phyloP scores from a whole-genome alignment of 2,113 vertebrate genomes.

The Phrynosoma blainvillii region DNA sequence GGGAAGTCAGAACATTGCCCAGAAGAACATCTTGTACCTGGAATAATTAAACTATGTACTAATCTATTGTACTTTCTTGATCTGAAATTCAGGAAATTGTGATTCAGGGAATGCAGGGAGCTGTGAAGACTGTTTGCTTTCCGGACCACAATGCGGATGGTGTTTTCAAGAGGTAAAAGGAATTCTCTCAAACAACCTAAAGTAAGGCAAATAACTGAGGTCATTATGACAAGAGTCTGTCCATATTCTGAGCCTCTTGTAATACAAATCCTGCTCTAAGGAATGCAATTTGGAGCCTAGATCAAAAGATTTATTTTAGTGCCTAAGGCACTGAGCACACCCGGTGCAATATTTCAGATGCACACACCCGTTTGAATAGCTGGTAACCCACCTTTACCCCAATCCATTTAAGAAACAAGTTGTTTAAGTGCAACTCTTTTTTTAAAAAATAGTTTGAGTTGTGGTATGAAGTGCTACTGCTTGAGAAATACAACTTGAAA shows the following conservation, averaged over 20 bases:
- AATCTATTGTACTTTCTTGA: conserved; percentile 60
- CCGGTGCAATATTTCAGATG: neutral
- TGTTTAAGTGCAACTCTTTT: neutral
- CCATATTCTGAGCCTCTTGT: neutral
- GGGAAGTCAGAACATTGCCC: neutral
- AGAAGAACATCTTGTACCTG: conserved; percentile 16
- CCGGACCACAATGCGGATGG: conserved; percentile 91
- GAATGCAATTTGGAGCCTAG: neutral
- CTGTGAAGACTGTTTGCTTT: conserved; percentile 91
- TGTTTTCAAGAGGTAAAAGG: conserved; percentile 92
- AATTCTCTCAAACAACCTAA: conserved; percentile 55
- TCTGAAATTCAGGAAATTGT: conserved; percentile 84
- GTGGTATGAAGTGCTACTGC: neutral
- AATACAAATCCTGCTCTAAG: neutral
- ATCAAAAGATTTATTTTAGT: neutral
- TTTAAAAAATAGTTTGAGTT: neutral
- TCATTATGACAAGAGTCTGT: neutral
- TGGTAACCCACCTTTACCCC: neutral
- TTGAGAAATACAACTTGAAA: neutral
- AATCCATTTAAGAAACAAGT: neutral
- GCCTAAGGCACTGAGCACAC: neutral
- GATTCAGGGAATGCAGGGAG: conserved; percentile 78
- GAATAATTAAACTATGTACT: conserved; percentile 48
- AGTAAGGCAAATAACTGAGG: conserved; percentile 30
- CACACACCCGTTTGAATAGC: neutral